Evolutionary conservation across 2,797 vertebrate genomes (phyloP), one percentile per base, ranked within the genome.

Genomic region (Pseudochaenichthys georgianus): DNA sequence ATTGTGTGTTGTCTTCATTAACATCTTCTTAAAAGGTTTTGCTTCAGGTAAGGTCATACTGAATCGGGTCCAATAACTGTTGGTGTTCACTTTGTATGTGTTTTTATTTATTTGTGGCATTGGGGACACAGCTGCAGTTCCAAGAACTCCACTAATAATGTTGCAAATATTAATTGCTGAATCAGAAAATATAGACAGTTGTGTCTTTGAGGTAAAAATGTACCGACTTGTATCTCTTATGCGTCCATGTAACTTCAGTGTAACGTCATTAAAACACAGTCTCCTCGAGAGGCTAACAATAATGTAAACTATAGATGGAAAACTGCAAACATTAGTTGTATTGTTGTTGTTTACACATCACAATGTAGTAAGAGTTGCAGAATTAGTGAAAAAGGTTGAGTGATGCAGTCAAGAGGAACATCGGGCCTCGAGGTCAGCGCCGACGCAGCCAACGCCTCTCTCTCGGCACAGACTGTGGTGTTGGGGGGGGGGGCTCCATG

Each of bases 11-110:
- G 74, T 88, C 82, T 87, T 73, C 74, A 82, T 73, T 85, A 84
- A 61, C 52, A 12, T 79, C 78, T 81, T 64, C 77, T 79, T 70
- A 67, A 83, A 81, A 82, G 73, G 63, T 71, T 62, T 72, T 72
- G 41, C 87, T 79, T 68, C 74, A 89, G 93, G 94, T 94, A 93
- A 91, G 94, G 68, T 34, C 7, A 80, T 16, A 15, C 45, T 12
- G 21, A 28, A 48, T 72, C 55, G 48, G 64, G 12, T 43, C 15
- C 42, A 53, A 4, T 23, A 38, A 61, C 10, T 59, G 34, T 34
- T 64, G 13, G 0, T 38, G 7, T 73, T 54, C 3, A 15, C 64
- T 58, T 52, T 64, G 21, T 5, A 4, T 65, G 28, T 45, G 54
- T n/a, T n/a, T 12, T 1, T 53, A 15, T 50, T 23, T 59, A 0